Percentiles rank a stretch among this genome's conserved stretches.
Conservation (phyloP, 2,797 vertebrate species). For the Phaenicophaeus curvirostris region DNA sequence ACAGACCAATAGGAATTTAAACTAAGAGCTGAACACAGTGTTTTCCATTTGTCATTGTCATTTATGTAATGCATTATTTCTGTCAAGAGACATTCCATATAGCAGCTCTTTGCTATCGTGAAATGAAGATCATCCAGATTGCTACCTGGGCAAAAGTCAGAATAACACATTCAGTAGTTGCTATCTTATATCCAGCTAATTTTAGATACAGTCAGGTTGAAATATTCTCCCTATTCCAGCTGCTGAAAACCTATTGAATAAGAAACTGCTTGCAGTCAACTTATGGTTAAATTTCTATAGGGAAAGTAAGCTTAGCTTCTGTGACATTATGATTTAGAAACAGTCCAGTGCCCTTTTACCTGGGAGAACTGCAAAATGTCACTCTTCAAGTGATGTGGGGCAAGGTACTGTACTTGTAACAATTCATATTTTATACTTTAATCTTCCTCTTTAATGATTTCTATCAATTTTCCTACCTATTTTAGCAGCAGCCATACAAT, state of each 20-base stretch:
- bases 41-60: constrained; percentile 30
- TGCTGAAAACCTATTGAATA: neutral
- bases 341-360: neutral
- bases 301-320: constrained; percentile 35
- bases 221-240: constrained; percentile 33
- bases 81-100: neutral
- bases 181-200: constrained; percentile 7
- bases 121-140: constrained; percentile 19
- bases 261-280: neutral
- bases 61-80: constrained; percentile 47
- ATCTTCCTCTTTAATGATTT: constrained; percentile 34
- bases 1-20: constrained; percentile 10
- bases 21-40: constrained; percentile 23
- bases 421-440: constrained; percentile 27
- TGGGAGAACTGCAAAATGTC: constrained; percentile 41
- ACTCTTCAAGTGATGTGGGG: neutral
- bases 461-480: constrained; percentile 31
- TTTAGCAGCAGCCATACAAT: constrained; percentile 28
- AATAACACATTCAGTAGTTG: neutral
- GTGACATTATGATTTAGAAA: constrained; percentile 46
- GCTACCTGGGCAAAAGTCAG: neutral
- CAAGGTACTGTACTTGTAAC: neutral
- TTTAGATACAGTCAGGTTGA: neutral
- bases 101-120: constrained; percentile 7
- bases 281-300: constrained; percentile 20